These are phyloP conservation scores for Ptychobarbus kaznakovi DNA, from an alignment of 2,797 vertebrate species.

Conservation along the genomic window DNA sequence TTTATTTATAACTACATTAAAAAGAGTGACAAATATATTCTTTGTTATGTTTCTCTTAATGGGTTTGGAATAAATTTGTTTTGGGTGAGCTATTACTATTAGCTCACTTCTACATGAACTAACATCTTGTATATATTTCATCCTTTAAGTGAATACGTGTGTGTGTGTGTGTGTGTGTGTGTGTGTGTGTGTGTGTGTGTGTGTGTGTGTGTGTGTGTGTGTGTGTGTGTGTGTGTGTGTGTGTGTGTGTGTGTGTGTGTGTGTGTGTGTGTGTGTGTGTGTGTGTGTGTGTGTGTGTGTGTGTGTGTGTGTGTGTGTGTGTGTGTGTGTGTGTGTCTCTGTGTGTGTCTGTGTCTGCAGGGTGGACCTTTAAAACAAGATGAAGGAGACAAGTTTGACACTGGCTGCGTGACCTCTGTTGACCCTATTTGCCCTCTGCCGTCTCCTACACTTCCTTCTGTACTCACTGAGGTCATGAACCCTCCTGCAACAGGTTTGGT, in stretches of 20 bases:
- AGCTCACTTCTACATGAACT: neutral
- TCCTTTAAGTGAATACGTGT: too few species aligned
- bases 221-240: neutral
- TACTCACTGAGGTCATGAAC: slow-evolving; percentile 61
- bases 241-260: neutral
- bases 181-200: too few species aligned
- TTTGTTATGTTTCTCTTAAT: neutral
- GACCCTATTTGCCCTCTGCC: slow-evolving; percentile 17
- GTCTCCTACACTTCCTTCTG: slow-evolving; percentile 14
- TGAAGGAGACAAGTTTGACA: slow-evolving; percentile 55
- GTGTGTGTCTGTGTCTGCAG: slow-evolving; percentile 50
- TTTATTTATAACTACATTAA: neutral
- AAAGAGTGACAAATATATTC: neutral
- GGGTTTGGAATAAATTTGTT: neutral
- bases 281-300: neutral
- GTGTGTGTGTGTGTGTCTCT: neutral
- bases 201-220: neutral
- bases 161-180: neutral
- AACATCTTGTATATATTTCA: too few species aligned
- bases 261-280: neutral
- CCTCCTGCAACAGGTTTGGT: slow-evolving; percentile 68
- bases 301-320: too few species aligned
- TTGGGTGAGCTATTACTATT: neutral
- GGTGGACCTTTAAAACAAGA: slow-evolving; percentile 57
- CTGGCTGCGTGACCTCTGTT: neutral